Base-by-base conservation (phyloP, 92 coral and sea anemone genomes). In the Blastomussa wellsi region DNA sequence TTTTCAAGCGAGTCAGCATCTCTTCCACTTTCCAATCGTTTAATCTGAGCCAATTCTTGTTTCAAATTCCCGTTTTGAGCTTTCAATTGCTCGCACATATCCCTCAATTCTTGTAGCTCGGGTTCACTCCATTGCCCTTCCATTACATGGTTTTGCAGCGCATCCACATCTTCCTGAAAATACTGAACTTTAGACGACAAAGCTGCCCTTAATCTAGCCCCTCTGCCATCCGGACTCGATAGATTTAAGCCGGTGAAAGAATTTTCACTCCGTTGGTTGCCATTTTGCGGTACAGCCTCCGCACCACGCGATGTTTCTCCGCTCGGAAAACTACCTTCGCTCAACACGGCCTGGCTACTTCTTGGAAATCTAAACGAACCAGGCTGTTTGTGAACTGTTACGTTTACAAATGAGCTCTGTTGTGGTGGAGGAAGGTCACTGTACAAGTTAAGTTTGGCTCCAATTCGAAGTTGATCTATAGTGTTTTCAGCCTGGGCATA, bases 401-500 rank as follows among this genome's bases (percentile, higher is more conserved):
- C 88, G 67, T 81, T 91, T 14, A 90, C 91, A 73, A 89, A 84
- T 0, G 93, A 79, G 87, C 94, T 89, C 85, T 91, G 90, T 77
- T 92, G 95, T 37, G 94, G 96, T 41, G 98, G 94, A 37, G 95
- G 95, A 1, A 95, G 90, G 79, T 97, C 99, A 75, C 98, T 92
- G 77, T 97, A 97, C 87, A 97, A 93, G 87, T 94, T 95, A 42
- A 97, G 86, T 62, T 92, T 95, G 13, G 99, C 98, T 70, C 99
- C 99, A 44, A 95, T 97, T 79, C 94, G 81, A 73, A 97, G 90
- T 81, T 94, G 95, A 88, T 97, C 99, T 32, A 97, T 97, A 10
- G 98, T 97, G 85, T 97, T 97, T 88, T 97, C 99, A 38, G 99
- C 99, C 85, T 93, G 97, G 0, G 99, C 99, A 84, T 92, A 91